Base-by-base conservation (phyloP, 2,888 invertebrate genomes). In the Hoplodrina blanda region DNA sequence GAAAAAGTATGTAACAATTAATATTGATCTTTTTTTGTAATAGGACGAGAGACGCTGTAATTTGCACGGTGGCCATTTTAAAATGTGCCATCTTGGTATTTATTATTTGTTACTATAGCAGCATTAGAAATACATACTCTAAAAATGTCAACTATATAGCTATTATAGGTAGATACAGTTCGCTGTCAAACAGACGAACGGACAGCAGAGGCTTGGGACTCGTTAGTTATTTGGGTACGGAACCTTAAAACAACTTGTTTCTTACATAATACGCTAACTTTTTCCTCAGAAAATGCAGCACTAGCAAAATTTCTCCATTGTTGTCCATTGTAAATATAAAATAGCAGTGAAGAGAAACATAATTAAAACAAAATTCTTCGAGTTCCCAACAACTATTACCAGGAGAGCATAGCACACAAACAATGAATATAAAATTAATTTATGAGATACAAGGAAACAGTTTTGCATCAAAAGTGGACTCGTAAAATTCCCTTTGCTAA, bases 401-500 rank as follows among this genome's bases (percentile, higher is more conserved):
- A 84, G 76, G 78, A 66, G 68, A 75, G 61, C 62, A 81, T 75
- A 78, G 63, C 41, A 70, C 68, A 57, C 81, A 77, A 72, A 83
- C 84, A 81, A 78, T 82, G 84, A 83, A 84, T 81, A 78, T 50
- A 71, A 81, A 76, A 75, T 83, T 83, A 81, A 84, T 82, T 81
- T 76, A 84, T 81, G 84, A 75, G 69, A 70, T 78, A 69, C 72
- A 75, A 73, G 66, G 68, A 71, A 64, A 83, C 68, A 74, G 79
- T 75, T 41, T 73, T 66, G 75, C 62, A 78, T 84, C 55, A 66
- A 66, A 66, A 74, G 72, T 75, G 69, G 54, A 83, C 50, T 81
- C 71, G 50, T 81, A 72, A 68, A 74, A 67, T 74, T 74, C 63
- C 62, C 63, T 71, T 76, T 71, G 78, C 71, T 80, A 75, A 80